phyloP scores from a whole-genome alignment of 2,113 vertebrate species.

The Narcine bancroftii region DNA sequence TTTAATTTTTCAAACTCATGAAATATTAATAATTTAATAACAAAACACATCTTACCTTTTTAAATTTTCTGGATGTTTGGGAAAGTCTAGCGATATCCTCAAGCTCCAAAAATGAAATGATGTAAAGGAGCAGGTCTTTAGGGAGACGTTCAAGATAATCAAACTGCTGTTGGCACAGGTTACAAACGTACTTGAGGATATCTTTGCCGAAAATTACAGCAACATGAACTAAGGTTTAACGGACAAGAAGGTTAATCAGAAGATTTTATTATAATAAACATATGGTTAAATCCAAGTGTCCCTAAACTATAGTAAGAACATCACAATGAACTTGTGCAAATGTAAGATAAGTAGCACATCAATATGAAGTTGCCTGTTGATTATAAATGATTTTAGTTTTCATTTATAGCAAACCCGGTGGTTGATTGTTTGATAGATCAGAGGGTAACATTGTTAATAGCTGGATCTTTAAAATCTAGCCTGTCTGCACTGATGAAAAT shows the following conservation, averaged over 20 bases:
- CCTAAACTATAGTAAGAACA: too few species aligned
- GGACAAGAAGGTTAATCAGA: not conserved
- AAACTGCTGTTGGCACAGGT: conserved; percentile 59
- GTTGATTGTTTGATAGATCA: too few species aligned
- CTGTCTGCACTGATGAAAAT: too few species aligned
- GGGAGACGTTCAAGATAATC: conserved; percentile 66
- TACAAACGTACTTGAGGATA: conserved; percentile 54
- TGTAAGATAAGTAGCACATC: too few species aligned
- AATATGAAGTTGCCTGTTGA: too few species aligned
- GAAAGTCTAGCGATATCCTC: conserved; percentile 57
- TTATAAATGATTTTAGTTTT: too few species aligned
- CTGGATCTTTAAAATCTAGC: too few species aligned
- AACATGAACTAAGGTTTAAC: conserved; percentile 51
- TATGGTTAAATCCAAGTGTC: too few species aligned
- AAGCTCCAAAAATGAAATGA: conserved; percentile 60
- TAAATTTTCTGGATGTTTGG: conserved; percentile 56
- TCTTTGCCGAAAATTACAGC: conserved; percentile 54
- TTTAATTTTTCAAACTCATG: not conserved
- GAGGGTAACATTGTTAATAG: too few species aligned
- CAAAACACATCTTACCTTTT: conserved; percentile 51
- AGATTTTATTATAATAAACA: not conserved
- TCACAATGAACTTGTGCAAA: too few species aligned
- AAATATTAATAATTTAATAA: not conserved
- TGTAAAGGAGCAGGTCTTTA: conserved; percentile 55
- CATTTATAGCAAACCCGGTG: too few species aligned